These are phyloP conservation scores for Ornithoptera alexandrae DNA, from an alignment of 2,888 invertebrate genomes.

Conservation along the genomic window DNA sequence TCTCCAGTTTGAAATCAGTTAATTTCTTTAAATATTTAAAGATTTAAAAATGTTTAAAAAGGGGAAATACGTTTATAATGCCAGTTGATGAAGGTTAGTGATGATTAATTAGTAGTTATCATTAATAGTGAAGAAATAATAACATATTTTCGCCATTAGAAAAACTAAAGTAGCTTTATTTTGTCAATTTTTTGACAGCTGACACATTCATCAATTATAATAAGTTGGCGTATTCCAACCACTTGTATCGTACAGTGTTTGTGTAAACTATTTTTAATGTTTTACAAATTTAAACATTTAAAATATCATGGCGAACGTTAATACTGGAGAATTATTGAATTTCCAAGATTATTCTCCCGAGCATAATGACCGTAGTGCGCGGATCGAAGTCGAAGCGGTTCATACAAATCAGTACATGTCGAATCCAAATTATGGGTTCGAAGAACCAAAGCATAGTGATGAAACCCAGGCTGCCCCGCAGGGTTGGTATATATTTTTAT, in stretches of 20 bases:
- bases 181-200: not conserved
- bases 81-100: no score
- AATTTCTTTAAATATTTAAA: no score
- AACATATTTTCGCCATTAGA: no score
- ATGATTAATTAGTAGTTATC: no score
- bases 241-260: not conserved
- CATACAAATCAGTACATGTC: slow-evolving; percentile 75
- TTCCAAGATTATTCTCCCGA: slow-evolving; percentile 86
- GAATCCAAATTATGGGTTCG: slow-evolving; percentile 63
- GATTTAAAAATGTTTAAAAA: no score
- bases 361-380: slow-evolving; percentile 79
- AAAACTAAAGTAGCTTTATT: no score
- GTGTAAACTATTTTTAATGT: slow-evolving; percentile 6
- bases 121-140: no score
- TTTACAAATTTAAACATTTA: not conserved
- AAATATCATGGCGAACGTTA: slow-evolving; percentile 60
- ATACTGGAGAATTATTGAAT: slow-evolving; percentile 83
- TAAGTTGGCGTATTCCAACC: slow-evolving; percentile 13
- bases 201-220: not conserved
- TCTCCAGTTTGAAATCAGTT: no score
- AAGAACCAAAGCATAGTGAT: slow-evolving; percentile 55
- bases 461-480: slow-evolving; percentile 55
- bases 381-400: slow-evolving; percentile 83
- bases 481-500: slow-evolving; percentile 44
- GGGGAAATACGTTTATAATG: no score